Evolutionary conservation across 2,113 vertebrate species (phyloP), one percentile per base, ranked within the genome.

Genomic region (Myrmecophaga tridactyla): DNA sequence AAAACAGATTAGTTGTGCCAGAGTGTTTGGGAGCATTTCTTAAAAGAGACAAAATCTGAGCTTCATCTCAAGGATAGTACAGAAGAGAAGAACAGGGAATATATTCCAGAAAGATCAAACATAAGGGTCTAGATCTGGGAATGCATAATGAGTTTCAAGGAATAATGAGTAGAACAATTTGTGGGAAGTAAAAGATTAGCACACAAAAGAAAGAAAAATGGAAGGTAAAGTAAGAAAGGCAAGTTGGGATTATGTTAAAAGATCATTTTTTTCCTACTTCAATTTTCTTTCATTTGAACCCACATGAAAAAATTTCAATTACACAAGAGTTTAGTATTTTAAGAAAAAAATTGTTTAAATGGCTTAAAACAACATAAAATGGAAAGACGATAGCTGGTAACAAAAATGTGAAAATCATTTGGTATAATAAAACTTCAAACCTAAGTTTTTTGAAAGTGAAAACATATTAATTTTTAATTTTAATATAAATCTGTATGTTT

Each of bases 371-470:
- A 81, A 94, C 27, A 86, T 34, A 87, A 69, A 88, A 90, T 3
- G 11, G 48, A 95, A 96, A 48, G 67, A 94, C 67, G 15, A 82
- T n/a, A 90, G 39, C 31, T 46, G 56, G 41, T 78, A 93, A n/a
- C n/a, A 34, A 86, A 56, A 88, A 92, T 82, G 39, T 95, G 21
- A 67, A 65, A 58, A 12, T 72, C 34, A 90, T 51, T 62, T 97
- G 85, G 39, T 85, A 8, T 51, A 51, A 48, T 51, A 34, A 65
- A 90, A 7, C 70, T 94, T 86, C 86, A 94, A 92, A 41, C 6
- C 7, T 89, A 86, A 21, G 41, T 51, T 86, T 77, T 95, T 76
- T 88, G n/a, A 29, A 87, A 94, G 75, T 67, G 29, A 72, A 48
- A 90, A 77, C 58, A 91, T 51, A 51, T 56, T 13, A 82, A 92